Conservation (phyloP, 2,888 invertebrate genomes). For the Hyalella azteca region DNA sequence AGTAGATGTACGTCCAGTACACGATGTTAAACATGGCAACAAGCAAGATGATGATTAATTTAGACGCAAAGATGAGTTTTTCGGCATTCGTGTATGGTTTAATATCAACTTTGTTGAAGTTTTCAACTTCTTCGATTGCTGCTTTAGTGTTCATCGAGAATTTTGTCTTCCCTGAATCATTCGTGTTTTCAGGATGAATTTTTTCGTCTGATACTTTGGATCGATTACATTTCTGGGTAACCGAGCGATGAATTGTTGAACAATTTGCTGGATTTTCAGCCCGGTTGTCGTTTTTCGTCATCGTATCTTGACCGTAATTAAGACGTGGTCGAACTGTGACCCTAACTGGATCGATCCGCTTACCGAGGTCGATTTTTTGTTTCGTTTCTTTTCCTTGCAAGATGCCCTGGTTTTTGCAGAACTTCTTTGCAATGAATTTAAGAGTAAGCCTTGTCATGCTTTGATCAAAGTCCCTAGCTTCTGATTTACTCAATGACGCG, state of each 20-base stretch:
- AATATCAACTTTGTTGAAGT: no score
- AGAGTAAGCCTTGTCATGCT: background rate
- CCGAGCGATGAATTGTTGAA: background rate
- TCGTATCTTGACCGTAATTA: background rate
- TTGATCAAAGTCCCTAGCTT: background rate
- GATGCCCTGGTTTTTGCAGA: background rate
- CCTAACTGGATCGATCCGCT: background rate
- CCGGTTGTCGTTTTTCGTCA: background rate
- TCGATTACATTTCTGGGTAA: no score
- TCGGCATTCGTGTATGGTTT: background rate
- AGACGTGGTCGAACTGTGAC: background rate
- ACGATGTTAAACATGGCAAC: constrained; percentile 6
- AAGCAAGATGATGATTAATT: background rate
- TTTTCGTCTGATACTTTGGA: no score
- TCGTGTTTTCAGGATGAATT: no score
- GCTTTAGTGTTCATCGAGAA: no score
- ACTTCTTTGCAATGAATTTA: background rate
- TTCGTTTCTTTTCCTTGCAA: background rate
- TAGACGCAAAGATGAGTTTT: constrained; percentile 27
- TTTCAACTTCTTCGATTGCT: no score
- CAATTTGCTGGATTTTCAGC: background rate
- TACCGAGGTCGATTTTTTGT: background rate
- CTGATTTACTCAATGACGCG: background rate
- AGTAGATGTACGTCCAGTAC: constrained; percentile 4
- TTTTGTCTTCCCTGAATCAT: no score